Evolutionary conservation across 2,888 invertebrate species (phyloP).

Genomic region (Torymus auratus): DNA sequence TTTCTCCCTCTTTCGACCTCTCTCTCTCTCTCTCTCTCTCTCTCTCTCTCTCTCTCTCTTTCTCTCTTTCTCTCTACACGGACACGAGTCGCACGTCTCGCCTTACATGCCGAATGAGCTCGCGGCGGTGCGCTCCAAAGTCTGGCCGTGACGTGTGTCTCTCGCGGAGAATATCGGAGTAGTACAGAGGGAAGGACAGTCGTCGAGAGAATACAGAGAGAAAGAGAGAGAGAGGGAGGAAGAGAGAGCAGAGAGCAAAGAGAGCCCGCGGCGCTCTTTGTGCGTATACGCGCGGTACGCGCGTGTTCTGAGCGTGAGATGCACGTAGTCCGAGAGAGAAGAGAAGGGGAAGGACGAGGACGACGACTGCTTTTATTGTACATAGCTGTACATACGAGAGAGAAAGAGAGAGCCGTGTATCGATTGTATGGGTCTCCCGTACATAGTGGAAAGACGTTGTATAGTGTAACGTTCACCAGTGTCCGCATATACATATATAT

Average conservation of each 20-base stretch:
- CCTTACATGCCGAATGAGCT: slow-evolving; percentile 52
- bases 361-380: slow-evolving; percentile 63
- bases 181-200: slow-evolving; percentile 5
- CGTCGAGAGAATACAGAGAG: slow-evolving; percentile 6
- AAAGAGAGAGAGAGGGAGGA: slow-evolving; percentile 5
- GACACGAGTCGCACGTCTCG: slow-evolving; percentile 25
- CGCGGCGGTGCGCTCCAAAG: slow-evolving; percentile 14
- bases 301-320: not conserved
- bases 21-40: too few species aligned
- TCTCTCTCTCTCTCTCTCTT: too few species aligned
- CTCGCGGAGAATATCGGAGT: slow-evolving; percentile 21
- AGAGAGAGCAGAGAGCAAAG: not conserved
- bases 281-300: slow-evolving; percentile 1
- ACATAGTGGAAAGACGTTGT: slow-evolving; percentile 57
- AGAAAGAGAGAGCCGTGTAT: slow-evolving; percentile 32
- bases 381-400: slow-evolving; percentile 71
- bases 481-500: slow-evolving; percentile 1
- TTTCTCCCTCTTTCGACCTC: too few species aligned
- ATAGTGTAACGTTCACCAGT: slow-evolving; percentile 70
- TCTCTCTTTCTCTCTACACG: not conserved
- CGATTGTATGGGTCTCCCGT: slow-evolving; percentile 66
- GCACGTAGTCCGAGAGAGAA: not conserved
- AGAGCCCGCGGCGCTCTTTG: slow-evolving; percentile 22
- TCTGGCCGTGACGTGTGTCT: slow-evolving; percentile 48
- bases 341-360: too few species aligned